Base-by-base conservation (phyloP, 2,797 vertebrate species). In the Melanotaenia trifasciata region DNA sequence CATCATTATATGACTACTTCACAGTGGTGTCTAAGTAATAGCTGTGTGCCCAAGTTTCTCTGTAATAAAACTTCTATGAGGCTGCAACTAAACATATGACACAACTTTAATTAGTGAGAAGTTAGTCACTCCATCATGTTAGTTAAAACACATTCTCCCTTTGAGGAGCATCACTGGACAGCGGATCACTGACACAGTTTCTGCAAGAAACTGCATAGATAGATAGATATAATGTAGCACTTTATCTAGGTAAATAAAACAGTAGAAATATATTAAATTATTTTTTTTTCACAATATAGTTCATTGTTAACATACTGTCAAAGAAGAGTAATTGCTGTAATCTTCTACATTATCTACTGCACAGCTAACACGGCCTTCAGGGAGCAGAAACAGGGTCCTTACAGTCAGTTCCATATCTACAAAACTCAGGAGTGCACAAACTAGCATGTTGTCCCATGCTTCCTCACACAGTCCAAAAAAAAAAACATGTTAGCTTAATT, bases 1-100 rank as follows among this genome's bases (percentile, higher is more conserved):
- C 80, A 84, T 84, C 82, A 79, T 76, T 70, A 74, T 87, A 80
- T 74, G 86, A 83, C 79, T 89, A 71, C 74, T 85, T 81, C 78
- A 74, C 64, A 76, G 76, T 68, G 79, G 84, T 78, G 78, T 89
- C 79, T 73, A 83, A 89, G 76, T 87, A 87, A 86, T 88, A 89
- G 83, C 86, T 60, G 64, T 1, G 53, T 66, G 70, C 75, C 71
- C 68, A 71, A 74, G 70, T 76, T 84, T 65, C 53, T 70, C 69
- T 85, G 65, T 47, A 71, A 83, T 87, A 89, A 90, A 87, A 83
- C 76, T 63, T 84, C 36, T 71, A 64, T 58, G 64, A 86, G 64
- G 60, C 72, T 73, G 50, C 70, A 35, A 86, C 89, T 87, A 84
- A 88, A 85, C 74, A 67, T 43, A 75, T 87, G 86, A 88, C 85